Evolutionary conservation across 2,797 vertebrate species (phyloP), one percentile per base, ranked within the genome.

Genomic region (Anguilla megastoma): DNA sequence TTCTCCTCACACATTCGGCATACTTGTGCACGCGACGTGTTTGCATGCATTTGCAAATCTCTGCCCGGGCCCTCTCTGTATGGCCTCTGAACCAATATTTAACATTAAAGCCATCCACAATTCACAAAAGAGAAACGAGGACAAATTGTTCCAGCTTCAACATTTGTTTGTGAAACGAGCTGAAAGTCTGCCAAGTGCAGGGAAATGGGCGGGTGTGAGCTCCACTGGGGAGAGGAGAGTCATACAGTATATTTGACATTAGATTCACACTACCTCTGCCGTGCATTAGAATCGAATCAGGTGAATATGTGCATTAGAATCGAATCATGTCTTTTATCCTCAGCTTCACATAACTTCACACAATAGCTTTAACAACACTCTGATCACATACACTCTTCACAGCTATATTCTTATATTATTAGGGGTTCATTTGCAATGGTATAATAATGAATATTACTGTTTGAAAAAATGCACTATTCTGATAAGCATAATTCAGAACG

Each of bases 111-210:
- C 88, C 89, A 27, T 69, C 88, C 90, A 91, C 90, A 92, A 89
- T 89, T 92, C 88, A 85, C 88, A 76, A 91, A 90, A 89, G 69
- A 48, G 69, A 85, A 87, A 89, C 91, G 86, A 88, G 93, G 94
- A 94, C 92, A 93, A 90, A 92, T 83, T 92, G 94, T 95, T 93
- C 92, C 91, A 82, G 87, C 86, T 89, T 87, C 58, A 89, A 87
- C 87, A 27, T 88, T 63, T 93, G 90, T 93, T 94, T 93, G 90
- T 92, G 89, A 90, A 91, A 85, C 90, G 93, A 94, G 93, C 92
- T 93, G 92, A 48, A 82, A 27, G 45, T 92, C 52, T 86, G 89
- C 84, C 90, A 89, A 90, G 90, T 90, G 87, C 45, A 21, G 84
- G 86, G 89, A 85, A 85, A 88, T 85, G 54, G 54, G 89, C 82